Conservation (phyloP, 2,113 vertebrate species). For the Solenodon paradoxus region DNA sequence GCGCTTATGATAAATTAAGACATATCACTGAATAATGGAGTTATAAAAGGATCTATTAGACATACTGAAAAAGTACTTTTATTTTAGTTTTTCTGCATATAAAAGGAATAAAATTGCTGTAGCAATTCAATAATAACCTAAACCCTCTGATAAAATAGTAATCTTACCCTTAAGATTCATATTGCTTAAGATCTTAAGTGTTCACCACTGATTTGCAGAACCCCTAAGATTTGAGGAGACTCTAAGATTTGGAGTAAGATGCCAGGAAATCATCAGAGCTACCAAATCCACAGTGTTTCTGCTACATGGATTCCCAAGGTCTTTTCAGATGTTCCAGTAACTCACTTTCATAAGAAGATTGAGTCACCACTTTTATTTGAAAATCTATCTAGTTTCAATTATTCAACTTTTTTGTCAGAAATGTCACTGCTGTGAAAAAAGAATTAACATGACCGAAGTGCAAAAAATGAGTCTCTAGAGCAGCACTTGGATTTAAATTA, state of each 20-base stretch:
- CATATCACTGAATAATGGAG: not conserved
- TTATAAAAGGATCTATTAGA: slow-evolving; percentile 23
- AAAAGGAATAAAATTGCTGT: not conserved
- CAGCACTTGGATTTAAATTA: not conserved
- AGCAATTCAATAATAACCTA: not conserved
- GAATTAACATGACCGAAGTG: not conserved
- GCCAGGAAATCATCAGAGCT: not conserved
- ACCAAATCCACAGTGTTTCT: not conserved
- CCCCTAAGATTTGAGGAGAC: no score
- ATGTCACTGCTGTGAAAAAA: not conserved
- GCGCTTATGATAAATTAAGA: not conserved
- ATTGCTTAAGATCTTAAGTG: not conserved
- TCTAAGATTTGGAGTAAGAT: not conserved
- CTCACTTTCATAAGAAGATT: not conserved
- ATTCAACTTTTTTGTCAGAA: slow-evolving; percentile 22
- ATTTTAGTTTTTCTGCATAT: not conserved
- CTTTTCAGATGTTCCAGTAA: not conserved
- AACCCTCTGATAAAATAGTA: not conserved
- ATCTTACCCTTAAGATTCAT: not conserved
- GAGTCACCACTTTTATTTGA: slow-evolving; percentile 13
- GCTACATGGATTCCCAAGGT: not conserved
- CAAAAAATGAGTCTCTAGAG: not conserved
- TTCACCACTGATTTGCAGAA: not conserved
- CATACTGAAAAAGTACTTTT: not conserved
- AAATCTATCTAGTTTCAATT: not conserved